A percentile compares a stretch with the other conserved stretches of the same genome.
These are phyloP conservation scores for Anadara kagoshimensis DNA, from an alignment of 1,140 invertebrate genomes.

Conservation along the genomic window DNA sequence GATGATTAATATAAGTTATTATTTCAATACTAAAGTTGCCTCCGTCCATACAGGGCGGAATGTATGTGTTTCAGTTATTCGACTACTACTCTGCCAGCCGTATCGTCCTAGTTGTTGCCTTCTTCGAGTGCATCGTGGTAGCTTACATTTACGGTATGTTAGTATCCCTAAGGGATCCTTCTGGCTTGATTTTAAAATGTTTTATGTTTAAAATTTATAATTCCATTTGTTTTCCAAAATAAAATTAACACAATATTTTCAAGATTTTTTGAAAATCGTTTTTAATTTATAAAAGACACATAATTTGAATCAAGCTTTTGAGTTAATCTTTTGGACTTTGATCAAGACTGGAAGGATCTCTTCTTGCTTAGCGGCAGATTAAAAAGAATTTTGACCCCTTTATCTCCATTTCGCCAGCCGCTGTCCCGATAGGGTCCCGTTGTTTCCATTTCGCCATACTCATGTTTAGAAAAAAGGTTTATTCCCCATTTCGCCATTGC, in stretches of 20 bases:
- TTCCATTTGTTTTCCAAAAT: not conserved
- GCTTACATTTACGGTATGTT: conserved; percentile 83
- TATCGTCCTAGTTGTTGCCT: conserved; percentile 82
- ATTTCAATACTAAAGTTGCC: conserved; percentile 17
- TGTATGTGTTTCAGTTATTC: conserved; percentile 84
- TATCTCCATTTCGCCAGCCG: conserved; percentile 41
- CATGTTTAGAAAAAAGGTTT: conserved; percentile 4
- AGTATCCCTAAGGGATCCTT: conserved; percentile 32
- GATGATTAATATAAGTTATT: too few relatives aligned
- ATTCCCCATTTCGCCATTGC: not conserved
- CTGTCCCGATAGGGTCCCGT: conserved; percentile 19
- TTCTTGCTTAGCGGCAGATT: conserved; percentile 31
- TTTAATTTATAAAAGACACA: not conserved
- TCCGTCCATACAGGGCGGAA: conserved; percentile 78
- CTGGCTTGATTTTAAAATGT: not conserved
- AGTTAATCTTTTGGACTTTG: too few relatives aligned
- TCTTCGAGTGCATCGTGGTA: conserved; percentile 83
- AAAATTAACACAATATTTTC: not conserved
- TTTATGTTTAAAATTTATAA: not conserved
- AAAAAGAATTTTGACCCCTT: conserved; percentile 25
- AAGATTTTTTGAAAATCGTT: not conserved
- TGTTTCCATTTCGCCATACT: conserved; percentile 26
- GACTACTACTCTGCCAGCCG: conserved; percentile 83
- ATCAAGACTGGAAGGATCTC: conserved; percentile 21
- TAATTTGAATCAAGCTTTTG: too few relatives aligned